Percentiles rank a stretch among this genome's conserved stretches.
Conservation (phyloP, 2,888 invertebrate genomes). For the Oxytorus armatus region DNA sequence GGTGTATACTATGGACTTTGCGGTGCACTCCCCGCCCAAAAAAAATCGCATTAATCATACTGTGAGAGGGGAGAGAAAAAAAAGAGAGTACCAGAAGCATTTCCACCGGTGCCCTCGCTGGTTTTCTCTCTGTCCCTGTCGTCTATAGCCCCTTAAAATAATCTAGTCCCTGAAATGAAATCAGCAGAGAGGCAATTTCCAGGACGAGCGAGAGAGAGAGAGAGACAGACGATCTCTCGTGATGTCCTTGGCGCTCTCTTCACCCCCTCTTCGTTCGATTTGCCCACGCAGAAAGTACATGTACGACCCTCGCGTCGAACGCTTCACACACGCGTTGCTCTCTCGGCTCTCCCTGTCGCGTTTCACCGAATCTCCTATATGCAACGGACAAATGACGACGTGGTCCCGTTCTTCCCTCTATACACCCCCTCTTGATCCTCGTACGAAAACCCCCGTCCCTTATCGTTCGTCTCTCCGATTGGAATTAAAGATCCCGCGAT, state of each 20-base stretch:
- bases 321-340: constrained; percentile 47
- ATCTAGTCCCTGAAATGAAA: constrained; percentile 83
- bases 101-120: constrained; percentile 58
- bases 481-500: constrained; percentile 84
- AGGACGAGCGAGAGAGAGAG: constrained; percentile 75
- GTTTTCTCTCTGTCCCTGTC: constrained; percentile 46
- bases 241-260: constrained; percentile 54
- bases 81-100: constrained; percentile 42
- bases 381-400: constrained; percentile 84
- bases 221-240: constrained; percentile 72
- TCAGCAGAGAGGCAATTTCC: constrained; percentile 83
- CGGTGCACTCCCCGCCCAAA: constrained; percentile 71
- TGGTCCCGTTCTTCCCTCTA: constrained; percentile 67
- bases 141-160: constrained; percentile 82
- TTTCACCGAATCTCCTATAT: constrained; percentile 69
- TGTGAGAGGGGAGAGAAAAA: constrained; percentile 65
- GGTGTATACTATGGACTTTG: constrained; percentile 35
- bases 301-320: constrained; percentile 58
- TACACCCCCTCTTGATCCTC: constrained; percentile 24
- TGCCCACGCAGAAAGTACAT: constrained; percentile 42
- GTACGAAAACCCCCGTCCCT: constrained; percentile 75
- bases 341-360: background rate
- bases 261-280: constrained; percentile 14
- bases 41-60: constrained; percentile 83
- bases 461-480: constrained; percentile 68